A percentile compares a stretch with the other conserved stretches of the same genome.
phyloP scores from a whole-genome alignment of 2,113 vertebrate genomes.

The Vombatus ursinus region DNA sequence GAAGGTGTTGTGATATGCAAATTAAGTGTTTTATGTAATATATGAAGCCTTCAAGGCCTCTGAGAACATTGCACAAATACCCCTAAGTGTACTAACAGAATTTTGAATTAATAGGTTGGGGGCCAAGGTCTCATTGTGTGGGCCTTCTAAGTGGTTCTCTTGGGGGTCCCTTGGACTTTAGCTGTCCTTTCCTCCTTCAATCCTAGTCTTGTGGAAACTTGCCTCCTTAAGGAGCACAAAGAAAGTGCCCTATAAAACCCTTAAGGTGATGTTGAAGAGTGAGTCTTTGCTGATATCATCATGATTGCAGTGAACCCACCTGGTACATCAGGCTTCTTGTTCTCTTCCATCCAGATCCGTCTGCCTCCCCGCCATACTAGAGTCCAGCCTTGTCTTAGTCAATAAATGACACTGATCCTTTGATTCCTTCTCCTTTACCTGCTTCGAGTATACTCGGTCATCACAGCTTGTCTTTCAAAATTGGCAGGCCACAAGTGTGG shows the following conservation, averaged over 20 bases:
- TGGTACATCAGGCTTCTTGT: background rate
- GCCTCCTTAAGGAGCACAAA: background rate
- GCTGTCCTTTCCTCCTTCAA: background rate
- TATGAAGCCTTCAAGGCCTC: background rate
- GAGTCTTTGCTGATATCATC: background rate
- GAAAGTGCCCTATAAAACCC: background rate
- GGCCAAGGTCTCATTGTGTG: background rate
- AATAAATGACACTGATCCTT: background rate
- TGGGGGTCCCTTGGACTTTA: background rate
- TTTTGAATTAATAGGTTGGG: background rate
- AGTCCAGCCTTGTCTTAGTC: background rate
- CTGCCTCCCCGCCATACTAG: background rate
- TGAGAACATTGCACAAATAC: background rate
- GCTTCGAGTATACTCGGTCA: background rate
- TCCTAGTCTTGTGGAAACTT: background rate
- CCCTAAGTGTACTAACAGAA: background rate
- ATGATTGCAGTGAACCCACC: background rate
- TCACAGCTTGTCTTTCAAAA: conserved; percentile 10
- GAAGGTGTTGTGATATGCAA: background rate
- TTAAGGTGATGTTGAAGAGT: background rate
- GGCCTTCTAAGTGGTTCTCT: background rate
- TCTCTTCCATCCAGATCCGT: background rate
- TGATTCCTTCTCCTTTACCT: background rate
- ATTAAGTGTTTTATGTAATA: background rate
- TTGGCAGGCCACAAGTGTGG: background rate